Evolutionary conservation across 2,888 invertebrate species (phyloP), one percentile per base, ranked within the genome.

Genomic region (Sphaeridia pumilis): DNA sequence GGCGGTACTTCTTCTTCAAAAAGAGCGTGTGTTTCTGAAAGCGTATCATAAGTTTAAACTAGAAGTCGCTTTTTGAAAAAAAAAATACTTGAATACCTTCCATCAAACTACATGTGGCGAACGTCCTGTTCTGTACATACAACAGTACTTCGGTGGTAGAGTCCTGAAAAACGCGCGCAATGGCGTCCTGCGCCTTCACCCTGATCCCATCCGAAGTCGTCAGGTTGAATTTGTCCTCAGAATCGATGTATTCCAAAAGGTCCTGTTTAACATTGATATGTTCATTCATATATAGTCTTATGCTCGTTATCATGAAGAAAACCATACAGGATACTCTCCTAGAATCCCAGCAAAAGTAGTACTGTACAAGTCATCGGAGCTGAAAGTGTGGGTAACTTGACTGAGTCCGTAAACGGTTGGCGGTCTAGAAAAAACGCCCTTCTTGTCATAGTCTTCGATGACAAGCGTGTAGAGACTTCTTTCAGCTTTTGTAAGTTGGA

Each of bases 351-450:
- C 41, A 14, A 52, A 28, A 7, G 7, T 38, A 4, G 46, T 46
- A 20, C 27, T 36, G n/a, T 28, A 17, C n/a, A 52, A 35, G 17
- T 52, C 52, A 31, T 38, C 42, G 14, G 20, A 20, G 2, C 42
- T 31, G 20, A 47, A 41, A 34, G 46, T 28, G 20, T 52, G 52
- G 14, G 41, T 46, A 21, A 52, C 52, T 43, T 52, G 52, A 43
- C 47, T 47, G 41, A 52, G 43, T 2, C 52, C 52, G 31, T 52
- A 52, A 14, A 47, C 42, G n/a, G 31, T 25, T 4, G 52, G 52
- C 1, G 52, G 52, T 25, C 21, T 52, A 4, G 52, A 52, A 41
- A 52, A 47, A 14, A 38, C 27, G 1, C 52, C 52, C 24, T 24
- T 35, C 7, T 47, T 47, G 28, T 52, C 52, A 31, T 52, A 52